Base-by-base conservation (phyloP, 2,888 invertebrate species). In the Malthinus flaveolus region DNA sequence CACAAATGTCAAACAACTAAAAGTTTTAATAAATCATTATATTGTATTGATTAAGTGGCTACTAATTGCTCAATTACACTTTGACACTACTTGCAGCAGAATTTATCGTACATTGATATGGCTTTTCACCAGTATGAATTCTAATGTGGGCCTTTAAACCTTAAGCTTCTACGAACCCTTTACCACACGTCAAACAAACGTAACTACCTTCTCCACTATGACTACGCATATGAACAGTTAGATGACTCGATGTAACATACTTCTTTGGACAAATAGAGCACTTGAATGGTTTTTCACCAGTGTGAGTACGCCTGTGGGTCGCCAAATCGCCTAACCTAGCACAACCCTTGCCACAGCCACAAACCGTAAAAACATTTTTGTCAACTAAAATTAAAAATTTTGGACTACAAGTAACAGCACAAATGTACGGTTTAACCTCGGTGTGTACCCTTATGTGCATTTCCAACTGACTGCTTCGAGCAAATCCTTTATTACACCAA, bases 61-160 rank as follows among this genome's bases (percentile, higher is more conserved):
- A n/a, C n/a, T n/a, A n/a, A n/a, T n/a, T n/a, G n/a, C n/a, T n/a
- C n/a, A n/a, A n/a, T n/a, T n/a, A n/a, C n/a, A n/a, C n/a, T n/a
- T n/a, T n/a, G n/a, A n/a, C n/a, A n/a, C n/a, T n/a, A n/a, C n/a
- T n/a, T n/a, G n/a, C n/a, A n/a, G n/a, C n/a, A n/a, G n/a, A n/a
- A n/a, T n/a, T n/a, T 8, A 70, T 56, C n/a, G 47, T 54, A 51
- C 75, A 75, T 39, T 65, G 55, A 59, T 74, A 75, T 0, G 75
- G 75, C 57, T 72, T 73, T 59, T 75, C 75, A 1, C 74, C 74
- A 2, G 74, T 75, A 59, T 75, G 75, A 13, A 66, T 70, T 23
- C 74, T 61, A 15, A 70, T 50, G 48, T 75, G 75, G 1, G 71
- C 71, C 56, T 72, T 73, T 8, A 75, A 61, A 1, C 71, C 68